A percentile compares a stretch with the other conserved stretches of the same genome.
Evolutionary conservation across 2,888 invertebrate genomes (phyloP).

Genomic region (Cheilosia impressa): DNA sequence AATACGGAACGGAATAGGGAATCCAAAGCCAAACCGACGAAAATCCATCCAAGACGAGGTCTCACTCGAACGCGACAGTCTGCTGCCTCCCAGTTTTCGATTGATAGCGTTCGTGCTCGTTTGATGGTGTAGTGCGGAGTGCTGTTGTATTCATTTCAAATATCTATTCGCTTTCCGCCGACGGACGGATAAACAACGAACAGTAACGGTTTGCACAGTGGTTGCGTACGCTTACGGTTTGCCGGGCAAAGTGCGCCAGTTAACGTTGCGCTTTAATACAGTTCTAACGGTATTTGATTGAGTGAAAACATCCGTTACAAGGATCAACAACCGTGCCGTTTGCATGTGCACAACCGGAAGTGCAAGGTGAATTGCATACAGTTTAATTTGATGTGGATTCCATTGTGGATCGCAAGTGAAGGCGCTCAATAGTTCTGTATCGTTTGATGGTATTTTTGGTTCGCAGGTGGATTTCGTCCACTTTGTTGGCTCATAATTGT

Average conservation of each 20-base stretch:
- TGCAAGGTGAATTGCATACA: conserved; percentile 43
- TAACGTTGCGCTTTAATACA: not conserved
- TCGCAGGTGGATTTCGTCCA: conserved; percentile 59
- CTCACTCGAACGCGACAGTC: conserved; percentile 67
- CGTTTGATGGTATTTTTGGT: conserved; percentile 34
- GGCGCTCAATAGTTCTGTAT: conserved; percentile 13
- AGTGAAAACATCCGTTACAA: conserved; percentile 36
- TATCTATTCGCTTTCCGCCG: not conserved
- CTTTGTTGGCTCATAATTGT: conserved; percentile 27
- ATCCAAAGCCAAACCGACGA: conserved; percentile 26
- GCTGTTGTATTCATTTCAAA: conserved; percentile 20
- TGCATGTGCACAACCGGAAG: conserved; percentile 59
- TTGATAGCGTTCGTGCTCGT: conserved; percentile 73
- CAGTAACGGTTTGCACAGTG: not conserved
- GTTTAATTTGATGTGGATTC: conserved; percentile 30
- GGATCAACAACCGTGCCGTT: conserved; percentile 20
- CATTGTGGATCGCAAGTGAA: conserved; percentile 57
- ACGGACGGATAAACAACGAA: not conserved
- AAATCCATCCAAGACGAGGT: conserved; percentile 43
- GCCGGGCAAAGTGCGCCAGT: not conserved
- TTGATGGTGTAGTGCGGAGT: conserved; percentile 15
- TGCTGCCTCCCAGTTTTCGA: conserved; percentile 74
- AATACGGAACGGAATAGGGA: not conserved
- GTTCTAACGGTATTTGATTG: not conserved
- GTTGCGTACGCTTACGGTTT: not conserved